These are phyloP conservation scores for Zaprionus bogoriensis DNA, from an alignment of 2,888 invertebrate species.

Conservation along the genomic window DNA sequence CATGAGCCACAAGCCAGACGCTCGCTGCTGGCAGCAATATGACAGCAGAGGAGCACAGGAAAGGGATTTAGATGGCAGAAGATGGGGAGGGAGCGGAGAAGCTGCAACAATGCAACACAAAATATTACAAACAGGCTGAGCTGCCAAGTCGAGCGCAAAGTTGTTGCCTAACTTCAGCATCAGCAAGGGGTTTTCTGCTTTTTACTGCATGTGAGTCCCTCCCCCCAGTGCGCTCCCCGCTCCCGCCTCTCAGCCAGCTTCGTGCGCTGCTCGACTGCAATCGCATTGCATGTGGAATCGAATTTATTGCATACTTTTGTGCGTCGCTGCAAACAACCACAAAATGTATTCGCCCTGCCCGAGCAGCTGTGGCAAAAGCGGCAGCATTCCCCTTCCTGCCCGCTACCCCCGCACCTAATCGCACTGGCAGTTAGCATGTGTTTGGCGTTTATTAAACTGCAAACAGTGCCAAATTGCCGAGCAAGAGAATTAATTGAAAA, in stretches of 20 bases:
- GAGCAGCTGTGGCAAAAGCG: constrained; percentile 65
- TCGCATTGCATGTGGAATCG: constrained; percentile 47
- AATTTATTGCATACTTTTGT: constrained; percentile 71
- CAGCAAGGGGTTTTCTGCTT: constrained; percentile 13
- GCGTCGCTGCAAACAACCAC: constrained; percentile 59
- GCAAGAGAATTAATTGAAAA: constrained; percentile 68
- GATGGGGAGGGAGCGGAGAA: neutral
- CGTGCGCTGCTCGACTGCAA: no score
- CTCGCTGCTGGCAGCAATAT: constrained; percentile 21
- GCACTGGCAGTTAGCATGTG: constrained; percentile 56
- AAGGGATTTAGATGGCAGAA: neutral
- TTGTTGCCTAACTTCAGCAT: constrained; percentile 44
- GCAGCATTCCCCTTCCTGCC: neutral
- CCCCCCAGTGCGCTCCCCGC: neutral
- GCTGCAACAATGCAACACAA: constrained; percentile 54
- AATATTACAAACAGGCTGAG: constrained; percentile 56
- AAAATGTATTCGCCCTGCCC: constrained; percentile 66
- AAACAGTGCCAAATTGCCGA: constrained; percentile 33
- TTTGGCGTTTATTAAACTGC: constrained; percentile 64
- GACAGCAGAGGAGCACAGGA: constrained; percentile 14
- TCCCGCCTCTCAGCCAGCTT: no score
- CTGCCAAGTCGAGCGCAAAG: constrained; percentile 54
- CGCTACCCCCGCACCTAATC: neutral
- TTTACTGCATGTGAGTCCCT: constrained; percentile 27
- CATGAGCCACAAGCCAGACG: constrained; percentile 38